Evolutionary conservation across 2,888 invertebrate species (phyloP), one percentile per base, ranked within the genome.

Genomic region (Ichneumoninae sp.): DNA sequence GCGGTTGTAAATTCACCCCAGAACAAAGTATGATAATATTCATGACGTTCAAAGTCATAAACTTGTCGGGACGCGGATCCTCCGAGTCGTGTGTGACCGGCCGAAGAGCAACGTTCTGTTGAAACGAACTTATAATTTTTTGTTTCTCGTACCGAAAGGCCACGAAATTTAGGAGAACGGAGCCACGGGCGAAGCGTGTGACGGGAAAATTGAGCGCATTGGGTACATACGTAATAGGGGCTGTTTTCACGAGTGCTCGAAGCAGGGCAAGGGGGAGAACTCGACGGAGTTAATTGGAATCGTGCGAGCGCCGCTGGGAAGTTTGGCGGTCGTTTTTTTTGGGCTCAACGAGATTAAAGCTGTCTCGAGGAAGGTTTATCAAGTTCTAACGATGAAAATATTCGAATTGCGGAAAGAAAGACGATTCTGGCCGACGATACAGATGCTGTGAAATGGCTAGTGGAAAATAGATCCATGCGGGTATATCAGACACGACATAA

Each of bases 1-100:
- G 52, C 26, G 54, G 79, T 83, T 80, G 75, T 83, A 76, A 75
- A 83, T 75, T 54, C 57, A 13, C 10, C 22, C 13, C 10, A 70
- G 30, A 63, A 44, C 22, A 8, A 44, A 8, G 60, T 74, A 63
- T 26, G 65, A 83, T 75, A 71, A 83, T 83, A 83, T 83, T 83
- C 83, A 83, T 80, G 68, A 80, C 40, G 36, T 65, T 54, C 19
- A 4, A 30, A 75, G 63, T 79, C 71, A 40, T 78, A 85, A 85
- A 76, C 54, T 52, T 68, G 30, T 44, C 26, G 40, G 69, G 60
- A 76, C 63, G 36, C 44, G 57, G 50, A 81, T 81, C 40, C 68
- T 36, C 7, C 30, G 68, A 54, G 60, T 47, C 68, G 33, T 65
- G 33, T 60, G 57, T 71, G 8, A 65, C 1, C n/a, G n/a, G 6